Percentiles rank a stretch among this genome's conserved stretches.
These are phyloP conservation scores for Stichodactyla mertensii DNA, from an alignment of 64 coral and sea anemone genomes.

Conservation along the genomic window DNA sequence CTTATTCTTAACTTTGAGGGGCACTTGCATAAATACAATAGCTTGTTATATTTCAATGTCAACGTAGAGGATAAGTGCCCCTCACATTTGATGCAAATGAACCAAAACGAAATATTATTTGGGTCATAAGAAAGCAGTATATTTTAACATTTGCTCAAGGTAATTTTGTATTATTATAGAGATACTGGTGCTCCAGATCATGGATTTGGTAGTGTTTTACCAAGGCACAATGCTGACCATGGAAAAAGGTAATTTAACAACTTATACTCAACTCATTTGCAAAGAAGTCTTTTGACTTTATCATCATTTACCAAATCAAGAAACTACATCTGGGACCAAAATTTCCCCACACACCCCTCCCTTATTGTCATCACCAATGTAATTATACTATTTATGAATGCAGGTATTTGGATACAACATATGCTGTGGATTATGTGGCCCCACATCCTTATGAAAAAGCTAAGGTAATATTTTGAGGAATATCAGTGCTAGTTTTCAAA, in stretches of 20 bases:
- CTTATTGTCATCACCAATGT: not conserved
- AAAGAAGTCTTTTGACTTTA: too few relatives aligned
- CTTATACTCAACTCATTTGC: not conserved
- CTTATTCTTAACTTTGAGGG: too few relatives aligned
- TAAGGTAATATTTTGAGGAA: conserved; percentile 50
- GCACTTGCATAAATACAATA: too few relatives aligned
- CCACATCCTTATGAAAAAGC: conserved; percentile 71
- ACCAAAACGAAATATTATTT: too few relatives aligned
- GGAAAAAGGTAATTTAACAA: conserved; percentile 65
- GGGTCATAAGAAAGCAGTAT: too few relatives aligned
- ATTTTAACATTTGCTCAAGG: too few relatives aligned
- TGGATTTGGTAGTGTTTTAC: conserved; percentile 93
- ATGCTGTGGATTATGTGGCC: conserved; percentile 74
- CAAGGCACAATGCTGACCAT: conserved; percentile 79
- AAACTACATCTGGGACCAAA: not conserved
- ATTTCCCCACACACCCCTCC: not conserved
- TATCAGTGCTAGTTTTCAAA: too few relatives aligned
- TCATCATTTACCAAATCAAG: too few relatives aligned
- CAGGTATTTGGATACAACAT: conserved; percentile 95
- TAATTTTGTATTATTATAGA: conserved; percentile 21
- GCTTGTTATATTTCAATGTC: too few relatives aligned
- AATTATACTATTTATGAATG: not conserved
- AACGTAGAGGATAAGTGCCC: too few relatives aligned
- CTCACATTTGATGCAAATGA: too few relatives aligned
- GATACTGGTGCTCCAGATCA: conserved; percentile 85